A percentile compares a stretch with the other conserved stretches of the same genome.
phyloP scores from a whole-genome alignment of 2,797 vertebrate genomes.

The Toxotes lorentzi region DNA sequence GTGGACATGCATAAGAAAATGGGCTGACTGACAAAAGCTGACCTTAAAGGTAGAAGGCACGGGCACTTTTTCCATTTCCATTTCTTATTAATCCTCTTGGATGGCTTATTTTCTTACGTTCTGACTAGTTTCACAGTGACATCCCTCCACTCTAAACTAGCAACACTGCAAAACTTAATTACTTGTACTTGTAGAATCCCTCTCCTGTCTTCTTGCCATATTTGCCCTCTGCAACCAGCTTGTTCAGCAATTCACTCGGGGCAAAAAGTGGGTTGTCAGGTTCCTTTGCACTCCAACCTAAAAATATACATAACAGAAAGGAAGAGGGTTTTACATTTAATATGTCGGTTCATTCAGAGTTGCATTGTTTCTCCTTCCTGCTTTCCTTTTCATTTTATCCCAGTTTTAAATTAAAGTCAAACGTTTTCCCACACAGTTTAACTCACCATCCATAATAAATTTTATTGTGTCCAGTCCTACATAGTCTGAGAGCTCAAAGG shows the following conservation, averaged over 20 bases:
- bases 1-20: slow-evolving; percentile 6
- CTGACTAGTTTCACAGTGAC: not conserved
- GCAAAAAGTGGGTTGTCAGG: slow-evolving; percentile 89
- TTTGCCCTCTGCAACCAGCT: slow-evolving; percentile 94
- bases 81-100: not conserved
- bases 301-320: not conserved
- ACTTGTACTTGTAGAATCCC: slow-evolving; percentile 97
- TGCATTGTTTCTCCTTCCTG: not conserved
- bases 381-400: not conserved
- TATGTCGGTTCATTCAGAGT: not conserved
- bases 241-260: slow-evolving; percentile 87
- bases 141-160: not conserved
- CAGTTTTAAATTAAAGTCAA: not conserved
- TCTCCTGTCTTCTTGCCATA: slow-evolving; percentile 94
- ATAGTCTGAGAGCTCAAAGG: slow-evolving; percentile 96
- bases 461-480: slow-evolving; percentile 95
- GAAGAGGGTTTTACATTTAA: not conserved
- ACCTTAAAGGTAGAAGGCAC: slow-evolving; percentile 44
- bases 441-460: slow-evolving; percentile 94
- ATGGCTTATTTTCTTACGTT: not conserved
- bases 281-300: slow-evolving; percentile 91
- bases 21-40: slow-evolving; percentile 11
- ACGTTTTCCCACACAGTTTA: not conserved
- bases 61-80: slow-evolving; percentile 11
- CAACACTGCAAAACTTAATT: slow-evolving; percentile 44